Base-by-base conservation (phyloP, 1,140 invertebrate species). In the Ooceraea biroi region DNA sequence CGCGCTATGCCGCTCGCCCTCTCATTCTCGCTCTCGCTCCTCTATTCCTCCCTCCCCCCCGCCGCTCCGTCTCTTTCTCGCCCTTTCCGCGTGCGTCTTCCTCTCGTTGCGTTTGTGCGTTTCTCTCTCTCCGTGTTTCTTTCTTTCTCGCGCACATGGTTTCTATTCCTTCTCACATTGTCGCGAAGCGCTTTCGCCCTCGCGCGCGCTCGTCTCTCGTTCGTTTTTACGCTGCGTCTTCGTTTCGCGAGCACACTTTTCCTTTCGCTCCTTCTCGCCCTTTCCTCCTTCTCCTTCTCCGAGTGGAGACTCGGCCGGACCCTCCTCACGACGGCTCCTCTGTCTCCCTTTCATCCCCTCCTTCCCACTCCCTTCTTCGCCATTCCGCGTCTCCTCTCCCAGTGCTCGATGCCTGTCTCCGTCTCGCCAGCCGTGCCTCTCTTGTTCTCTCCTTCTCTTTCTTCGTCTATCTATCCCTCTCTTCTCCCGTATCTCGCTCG, bases 171-270 rank as follows among this genome's bases (percentile, higher is more conserved):
- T 60, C 19, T 69, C 12, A 30, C 48, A 2, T 25, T 19, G 27
- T 0, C 50, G 57, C n/a, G 48, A 60, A 36, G 71, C 57, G 57
- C 71, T 76, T 69, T 82, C 71, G 36, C 22, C 8, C 41, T 30
- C 22, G 19, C 25, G 50, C 36, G 7, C 52, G 25, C 41, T 60
- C 22, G 12, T 25, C 60, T 25, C 60, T 83, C 73, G 30, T 46
- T 78, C 61, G 44, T 66, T 66, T 65, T 65, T 66, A 19, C 27
- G 12, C n/a, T 60, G 44, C 57, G 41, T 77, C 74, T 85, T 72
- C 11, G 63, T 48, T 63, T 55, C 41, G 60, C 61, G n/a, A 72
- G 71, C 52, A 36, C n/a, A 61, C 82, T 84, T 74, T 85, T 84
- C 68, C 61, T 83, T 73, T 76, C 57, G 52, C 66, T 85, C n/a